Evolutionary conservation across 2,888 invertebrate species (phyloP).

Genomic region (Athalia cordata): DNA sequence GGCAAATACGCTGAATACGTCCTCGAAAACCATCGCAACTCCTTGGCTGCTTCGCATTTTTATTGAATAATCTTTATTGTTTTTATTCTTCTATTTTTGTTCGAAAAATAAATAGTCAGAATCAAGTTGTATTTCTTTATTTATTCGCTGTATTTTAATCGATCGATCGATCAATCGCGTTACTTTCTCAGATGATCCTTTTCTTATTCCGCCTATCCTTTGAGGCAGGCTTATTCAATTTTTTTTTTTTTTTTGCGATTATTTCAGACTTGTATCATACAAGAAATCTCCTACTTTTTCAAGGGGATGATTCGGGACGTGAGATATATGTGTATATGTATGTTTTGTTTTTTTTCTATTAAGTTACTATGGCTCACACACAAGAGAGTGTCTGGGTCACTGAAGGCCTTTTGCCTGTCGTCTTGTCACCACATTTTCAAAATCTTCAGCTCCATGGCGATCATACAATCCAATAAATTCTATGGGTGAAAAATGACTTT

Average conservation of each 20-base stretch:
- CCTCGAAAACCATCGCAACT: conserved; percentile 71
- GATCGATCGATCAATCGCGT: too few species aligned
- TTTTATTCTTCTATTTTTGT: not conserved
- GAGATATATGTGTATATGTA: not conserved
- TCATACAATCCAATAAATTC: not conserved
- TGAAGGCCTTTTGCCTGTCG: conserved; percentile 61
- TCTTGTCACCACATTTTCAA: conserved; percentile 72
- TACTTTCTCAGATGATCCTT: too few species aligned
- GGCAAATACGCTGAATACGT: conserved; percentile 71
- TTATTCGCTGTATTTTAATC: too few species aligned
- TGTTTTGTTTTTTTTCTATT: conserved; percentile 1
- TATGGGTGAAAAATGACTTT: not conserved
- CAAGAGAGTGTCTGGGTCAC: conserved; percentile 69
- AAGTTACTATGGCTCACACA: conserved; percentile 67
- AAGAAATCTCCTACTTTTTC: not conserved
- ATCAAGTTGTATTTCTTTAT: too few species aligned
- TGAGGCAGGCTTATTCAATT: not conserved
- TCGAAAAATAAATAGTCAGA: not conserved
- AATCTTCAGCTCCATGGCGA: conserved; percentile 68
- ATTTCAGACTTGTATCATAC: not conserved
- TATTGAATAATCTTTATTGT: conserved; percentile 33
- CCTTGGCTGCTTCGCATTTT: conserved; percentile 61
- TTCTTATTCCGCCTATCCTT: not conserved
- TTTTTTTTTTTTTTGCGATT: not conserved
- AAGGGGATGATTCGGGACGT: not conserved